These are phyloP conservation scores for Tetrax tetrax DNA, from an alignment of 2,113 vertebrate genomes.

Conservation along the genomic window DNA sequence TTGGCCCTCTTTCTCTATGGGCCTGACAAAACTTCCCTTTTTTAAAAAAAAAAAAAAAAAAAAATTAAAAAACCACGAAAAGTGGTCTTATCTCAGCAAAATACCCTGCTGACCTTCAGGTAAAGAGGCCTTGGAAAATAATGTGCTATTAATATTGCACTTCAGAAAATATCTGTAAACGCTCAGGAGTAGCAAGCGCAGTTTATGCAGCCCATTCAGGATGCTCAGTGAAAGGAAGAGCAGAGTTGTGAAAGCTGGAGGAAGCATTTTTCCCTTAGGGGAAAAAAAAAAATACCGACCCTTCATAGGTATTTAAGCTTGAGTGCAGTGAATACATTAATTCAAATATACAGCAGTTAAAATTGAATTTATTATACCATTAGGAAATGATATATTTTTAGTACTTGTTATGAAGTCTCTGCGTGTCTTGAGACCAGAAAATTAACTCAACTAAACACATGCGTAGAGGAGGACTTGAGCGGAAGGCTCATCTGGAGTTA, in stretches of 20 bases:
- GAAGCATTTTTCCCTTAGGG: neutral
- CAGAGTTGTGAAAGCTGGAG: neutral
- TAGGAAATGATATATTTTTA: constrained; percentile 9
- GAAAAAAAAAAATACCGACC: neutral
- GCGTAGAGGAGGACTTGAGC: neutral
- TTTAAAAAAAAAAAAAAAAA: too few relatives aligned
- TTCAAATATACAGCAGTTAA: neutral
- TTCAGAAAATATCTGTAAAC: neutral
- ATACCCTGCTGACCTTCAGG: neutral
- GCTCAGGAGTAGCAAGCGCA: neutral
- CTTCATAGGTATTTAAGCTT: neutral
- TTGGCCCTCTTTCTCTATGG: neutral
- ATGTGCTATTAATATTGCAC: neutral
- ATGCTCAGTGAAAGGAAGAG: neutral
- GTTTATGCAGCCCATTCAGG: neutral
- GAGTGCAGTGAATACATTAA: neutral
- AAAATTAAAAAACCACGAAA: neutral
- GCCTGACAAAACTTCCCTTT: neutral
- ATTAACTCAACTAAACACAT: neutral
- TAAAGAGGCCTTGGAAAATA: neutral
- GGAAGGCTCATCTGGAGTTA: neutral
- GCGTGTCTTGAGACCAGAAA: neutral
- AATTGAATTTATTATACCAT: neutral
- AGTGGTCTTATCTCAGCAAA: neutral
- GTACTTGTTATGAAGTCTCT: neutral